phyloP scores from a whole-genome alignment of 1,140 invertebrate species.

The Vanessa atalanta region DNA sequence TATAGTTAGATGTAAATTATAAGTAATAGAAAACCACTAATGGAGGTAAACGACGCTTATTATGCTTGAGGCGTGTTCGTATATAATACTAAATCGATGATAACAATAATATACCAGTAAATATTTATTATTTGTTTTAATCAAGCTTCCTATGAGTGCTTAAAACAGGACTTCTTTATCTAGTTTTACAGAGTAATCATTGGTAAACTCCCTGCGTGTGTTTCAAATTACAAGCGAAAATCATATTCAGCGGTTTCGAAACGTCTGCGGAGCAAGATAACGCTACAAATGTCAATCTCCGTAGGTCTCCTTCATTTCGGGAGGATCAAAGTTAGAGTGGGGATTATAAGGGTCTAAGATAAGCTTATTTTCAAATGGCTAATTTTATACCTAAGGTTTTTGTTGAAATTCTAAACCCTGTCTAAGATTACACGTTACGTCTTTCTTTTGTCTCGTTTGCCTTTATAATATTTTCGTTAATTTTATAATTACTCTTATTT shows the following conservation, averaged over 20 bases:
- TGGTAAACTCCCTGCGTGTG: not conserved
- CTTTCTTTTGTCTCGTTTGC: not conserved
- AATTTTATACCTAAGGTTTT: conserved; percentile 62
- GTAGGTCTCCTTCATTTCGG: conserved; percentile 69
- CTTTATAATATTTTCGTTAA: not conserved
- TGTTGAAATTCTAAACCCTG: conserved; percentile 1
- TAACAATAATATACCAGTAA: no score
- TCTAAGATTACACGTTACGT: not conserved
- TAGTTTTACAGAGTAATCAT: not conserved
- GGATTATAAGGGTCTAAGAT: conserved; percentile 78
- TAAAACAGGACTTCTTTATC: not conserved
- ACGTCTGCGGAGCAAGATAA: conserved; percentile 67
- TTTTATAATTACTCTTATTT: not conserved
- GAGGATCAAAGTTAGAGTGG: conserved; percentile 72
- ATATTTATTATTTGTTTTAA: no score
- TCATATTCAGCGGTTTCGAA: conserved; percentile 48
- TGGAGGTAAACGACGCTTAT: no score
- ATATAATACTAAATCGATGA: no score
- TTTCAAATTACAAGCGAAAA: conserved; percentile 6
- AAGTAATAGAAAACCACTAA: no score
- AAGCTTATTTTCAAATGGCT: conserved; percentile 72
- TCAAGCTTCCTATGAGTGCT: no score
- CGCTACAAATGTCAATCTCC: conserved; percentile 71
- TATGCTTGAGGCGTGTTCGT: no score
- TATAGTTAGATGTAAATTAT: no score